Percentiles rank a stretch among this genome's conserved stretches.
Evolutionary conservation across 64 coral and sea anemone genomes (phyloP).

Genomic region (Anthopleura sola): DNA sequence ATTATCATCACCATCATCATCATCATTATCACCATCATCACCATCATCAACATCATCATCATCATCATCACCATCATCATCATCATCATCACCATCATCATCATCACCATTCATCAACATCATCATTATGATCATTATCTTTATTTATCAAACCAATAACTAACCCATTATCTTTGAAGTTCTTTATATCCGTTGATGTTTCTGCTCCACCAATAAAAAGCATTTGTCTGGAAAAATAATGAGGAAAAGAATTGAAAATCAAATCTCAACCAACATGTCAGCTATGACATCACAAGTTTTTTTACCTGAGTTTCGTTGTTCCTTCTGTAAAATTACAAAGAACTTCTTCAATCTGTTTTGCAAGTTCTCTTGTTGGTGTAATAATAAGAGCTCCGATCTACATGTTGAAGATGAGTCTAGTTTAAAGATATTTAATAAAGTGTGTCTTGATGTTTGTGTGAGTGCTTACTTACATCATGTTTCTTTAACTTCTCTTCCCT

Average conservation of each 20-base stretch:
- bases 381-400: conserved; percentile 91
- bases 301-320: neutral
- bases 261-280: neutral
- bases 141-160: neutral
- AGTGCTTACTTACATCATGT: conserved; percentile 63
- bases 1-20: too few relatives aligned
- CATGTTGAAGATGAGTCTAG: neutral
- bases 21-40: too few relatives aligned
- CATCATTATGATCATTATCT: too few relatives aligned
- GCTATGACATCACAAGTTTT: too few relatives aligned
- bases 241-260: neutral
- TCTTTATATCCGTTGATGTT: conserved; percentile 67
- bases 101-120: too few relatives aligned
- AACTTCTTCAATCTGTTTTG: conserved; percentile 96
- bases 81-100: too few relatives aligned
- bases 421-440: too few relatives aligned
- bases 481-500: conserved; percentile 76
- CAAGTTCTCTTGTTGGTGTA: conserved; percentile 95
- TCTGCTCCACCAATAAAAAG: conserved; percentile 87
- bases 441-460: neutral
- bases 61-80: too few relatives aligned
- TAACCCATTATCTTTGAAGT: conserved; percentile 86
- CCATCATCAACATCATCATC: too few relatives aligned
- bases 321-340: conserved; percentile 8
- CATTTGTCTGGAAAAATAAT: conserved; percentile 59